phyloP scores from a whole-genome alignment of 2,797 vertebrate genomes.

The Liparis tanakae region DNA sequence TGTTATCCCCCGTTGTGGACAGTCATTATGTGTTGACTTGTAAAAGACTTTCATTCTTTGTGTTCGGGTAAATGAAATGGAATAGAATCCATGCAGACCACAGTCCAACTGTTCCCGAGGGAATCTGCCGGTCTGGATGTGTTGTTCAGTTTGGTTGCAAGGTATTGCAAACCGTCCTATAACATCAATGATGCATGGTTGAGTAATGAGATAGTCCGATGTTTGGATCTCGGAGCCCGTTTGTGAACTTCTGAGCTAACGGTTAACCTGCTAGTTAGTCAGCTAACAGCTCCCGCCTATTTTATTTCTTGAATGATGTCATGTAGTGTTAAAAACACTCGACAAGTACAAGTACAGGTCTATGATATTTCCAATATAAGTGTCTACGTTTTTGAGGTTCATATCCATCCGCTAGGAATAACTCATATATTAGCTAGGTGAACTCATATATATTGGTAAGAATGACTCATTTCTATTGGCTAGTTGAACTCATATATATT shows the following conservation, averaged over 20 bases:
- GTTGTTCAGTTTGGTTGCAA: neutral
- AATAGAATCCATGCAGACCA: slow-evolving; percentile 4
- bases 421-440: no score
- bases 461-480: no score
- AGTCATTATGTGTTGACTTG: neutral
- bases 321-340: no score
- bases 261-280: no score
- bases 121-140: neutral
- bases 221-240: neutral
- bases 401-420: slow-evolving; percentile 3
- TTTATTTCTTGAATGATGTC: no score
- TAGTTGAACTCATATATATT: no score
- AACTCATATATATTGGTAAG: no score
- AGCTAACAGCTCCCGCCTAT: no score
- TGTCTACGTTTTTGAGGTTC: neutral
- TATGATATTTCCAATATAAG: neutral
- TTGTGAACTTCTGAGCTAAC: no score
- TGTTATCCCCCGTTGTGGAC: neutral
- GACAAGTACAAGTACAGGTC: no score
- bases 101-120: neutral
- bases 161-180: neutral
- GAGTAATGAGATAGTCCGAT: neutral
- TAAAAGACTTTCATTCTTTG: slow-evolving; percentile 12
- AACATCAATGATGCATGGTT: neutral
- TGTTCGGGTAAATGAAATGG: slow-evolving; percentile 14